Base-by-base conservation (phyloP, 2,113 vertebrate species). In the Micronycteris hirsuta region DNA sequence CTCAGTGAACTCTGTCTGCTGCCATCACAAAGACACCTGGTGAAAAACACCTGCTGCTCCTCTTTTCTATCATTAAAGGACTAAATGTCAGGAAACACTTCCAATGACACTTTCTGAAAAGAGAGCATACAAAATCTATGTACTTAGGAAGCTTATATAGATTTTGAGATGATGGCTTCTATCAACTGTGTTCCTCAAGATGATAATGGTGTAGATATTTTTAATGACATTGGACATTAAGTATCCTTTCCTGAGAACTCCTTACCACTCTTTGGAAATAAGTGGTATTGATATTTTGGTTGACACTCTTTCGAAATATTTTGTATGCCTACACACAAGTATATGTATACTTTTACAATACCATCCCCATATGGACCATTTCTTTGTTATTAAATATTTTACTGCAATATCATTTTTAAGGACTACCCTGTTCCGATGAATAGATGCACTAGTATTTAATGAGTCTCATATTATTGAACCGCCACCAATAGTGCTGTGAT, bases 1-100 rank as follows among this genome's bases (percentile, higher is more conserved):
- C 74, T 28, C 87, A 58, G 77, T 80, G 94, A 96, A 93, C 88
- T 97, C 67, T 93, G 31, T 84, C 93, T 80, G 84, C 61, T 89
- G 56, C 68, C 41, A 67, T 94, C 41, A 56, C 3, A n/a, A 77
- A 93, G 63, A 83, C 47, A 88, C 83, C 91, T 92, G 86, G 74
- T 77, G 89, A 89, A 84, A 80, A 93, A 78, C 93, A 92, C 93
- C 81, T 76, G 70, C 93, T 8, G 36, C 54, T 94, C 68, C 49
- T 73, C 63, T 80, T 85, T 86, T 89, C 85, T 96, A 3, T 77
- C 52, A 28, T 91, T 78, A 70, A 95, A 76, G 31, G 95, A 86
- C 43, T 84, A 43, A 45, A 80, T 94, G 86, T 89, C 88, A 67
- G 81, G 56, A 95, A 91, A 71, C 38, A 38, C 38, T 85, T 63